These are phyloP conservation scores for Pristionchus arcanus DNA, from an alignment of 2,888 invertebrate genomes.

Conservation along the genomic window DNA sequence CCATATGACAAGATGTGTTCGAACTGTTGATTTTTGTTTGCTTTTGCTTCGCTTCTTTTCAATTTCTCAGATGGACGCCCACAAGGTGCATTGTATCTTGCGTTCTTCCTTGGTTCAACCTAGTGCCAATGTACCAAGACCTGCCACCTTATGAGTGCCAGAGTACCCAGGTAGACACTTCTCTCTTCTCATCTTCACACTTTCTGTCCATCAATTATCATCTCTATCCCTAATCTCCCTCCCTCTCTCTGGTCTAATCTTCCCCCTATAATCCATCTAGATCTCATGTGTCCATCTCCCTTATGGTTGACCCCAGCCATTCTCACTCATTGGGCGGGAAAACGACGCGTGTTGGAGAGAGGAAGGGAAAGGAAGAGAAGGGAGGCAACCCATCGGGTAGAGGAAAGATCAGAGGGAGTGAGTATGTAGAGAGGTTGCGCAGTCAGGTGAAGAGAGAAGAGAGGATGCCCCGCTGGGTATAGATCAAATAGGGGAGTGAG, in stretches of 20 bases:
- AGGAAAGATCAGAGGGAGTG: background rate
- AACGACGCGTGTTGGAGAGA: background rate
- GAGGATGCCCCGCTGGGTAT: background rate
- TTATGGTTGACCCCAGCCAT: constrained; percentile 4
- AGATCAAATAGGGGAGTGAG: constrained; percentile 9
- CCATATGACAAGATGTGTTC: background rate
- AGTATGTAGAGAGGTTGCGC: background rate
- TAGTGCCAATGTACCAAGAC: no score
- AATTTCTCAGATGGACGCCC: background rate
- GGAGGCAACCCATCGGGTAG: constrained; percentile 3
- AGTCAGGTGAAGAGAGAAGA: background rate
- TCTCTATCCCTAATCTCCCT: background rate
- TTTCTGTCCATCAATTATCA: constrained; percentile 28
- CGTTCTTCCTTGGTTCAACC: no score
- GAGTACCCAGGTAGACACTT: background rate
- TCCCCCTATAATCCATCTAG: constrained; percentile 23
- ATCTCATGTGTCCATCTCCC: constrained; percentile 32
- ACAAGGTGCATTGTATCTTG: no score
- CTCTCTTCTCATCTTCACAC: constrained; percentile 11
- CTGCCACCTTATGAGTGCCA: no score
- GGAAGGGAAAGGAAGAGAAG: background rate
- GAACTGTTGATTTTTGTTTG: constrained; percentile 14
- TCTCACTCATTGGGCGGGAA: constrained; percentile 29
- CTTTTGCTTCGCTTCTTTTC: background rate
- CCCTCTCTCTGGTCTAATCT: background rate